Evolutionary conservation across 2,888 invertebrate species (phyloP), one percentile per base, ranked within the genome.

Genomic region (Mesorhabditis spiculigera): DNA sequence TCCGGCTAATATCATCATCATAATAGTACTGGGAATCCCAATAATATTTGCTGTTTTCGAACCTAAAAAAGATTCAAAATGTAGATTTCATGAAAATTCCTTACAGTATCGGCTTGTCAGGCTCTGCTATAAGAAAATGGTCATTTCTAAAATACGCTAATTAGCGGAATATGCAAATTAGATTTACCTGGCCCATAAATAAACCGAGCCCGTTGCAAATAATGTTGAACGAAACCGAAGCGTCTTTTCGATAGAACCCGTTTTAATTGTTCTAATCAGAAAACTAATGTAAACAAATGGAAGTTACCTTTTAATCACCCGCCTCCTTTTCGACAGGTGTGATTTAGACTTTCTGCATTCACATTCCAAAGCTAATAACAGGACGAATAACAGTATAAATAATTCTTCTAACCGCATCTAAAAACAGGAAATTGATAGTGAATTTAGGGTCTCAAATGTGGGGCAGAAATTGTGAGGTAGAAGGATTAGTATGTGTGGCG

Each of bases 291-390:
- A 28, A 28, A 28, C 28, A 28, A 28, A 28, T 50, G 1, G 58
- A 10, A 13, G 3, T 50, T 50, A 50, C 58, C 58, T 50, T 50
- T 50, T 50, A n/a, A 50, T 50, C 1, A 50, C n/a, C n/a, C 58
- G 58, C n/a, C n/a, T 50, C n/a, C n/a, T 10, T 13, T 10, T 50
- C 10, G n/a, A 10, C n/a, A 10, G 8, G n/a, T 13, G n/a, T 50
- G 58, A 50, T n/a, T n/a, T 10, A 50, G 58, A 50, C n/a, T n/a
- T 50, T 50, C 58, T n/a, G 58, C 58, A n/a, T 50, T 50, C 58
- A 50, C 8, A 10, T 50, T 50, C 58, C 8, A 50, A n/a, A 1
- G 58, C 8, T 13, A 50, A 50, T 50, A n/a, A 13, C 58, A 50
- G 58, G 10, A 50, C 58, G 10, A 50, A n/a, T 50, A 50, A 50